Base-by-base conservation (phyloP, 2,797 vertebrate species). In the Falco columbarius region DNA sequence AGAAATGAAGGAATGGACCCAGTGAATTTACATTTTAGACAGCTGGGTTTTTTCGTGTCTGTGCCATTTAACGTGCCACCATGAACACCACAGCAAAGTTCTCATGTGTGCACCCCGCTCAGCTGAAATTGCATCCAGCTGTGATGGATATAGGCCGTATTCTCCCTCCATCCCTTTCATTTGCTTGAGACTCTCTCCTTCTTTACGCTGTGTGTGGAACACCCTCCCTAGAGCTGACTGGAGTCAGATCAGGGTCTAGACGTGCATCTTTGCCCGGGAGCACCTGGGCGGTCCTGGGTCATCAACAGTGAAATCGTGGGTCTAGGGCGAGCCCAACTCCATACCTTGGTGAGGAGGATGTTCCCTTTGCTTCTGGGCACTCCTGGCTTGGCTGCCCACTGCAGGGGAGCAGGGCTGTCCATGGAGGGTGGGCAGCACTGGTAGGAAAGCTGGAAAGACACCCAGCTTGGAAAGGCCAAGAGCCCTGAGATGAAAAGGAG, bases 1-100 rank as follows among this genome's bases (percentile, higher is more conserved):
- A 96, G 95, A 91, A 95, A 97, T 94, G 74, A 84, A 90, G 82
- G 92, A 96, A 74, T 30, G 65, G 72, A 86, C 74, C 76, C 76
- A 71, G 83, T 63, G 70, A 86, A 93, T 91, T 86, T 75, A 89
- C 76, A 77, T 95, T 86, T 92, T 56, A 89, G 91, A 56, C 67
- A 70, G 51, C 81, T 84, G 76, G 1, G 12, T 18, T 91, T 86
- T 63, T 56, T 76, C 63, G 46, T 44, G 26, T 79, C 86, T 66
- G 67, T 96, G 86, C 86, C 59, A 42, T 73, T 86, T 62, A 93
- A 93, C 2, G 1, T 77, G 49, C 62, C 71, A 72, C 58, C 6
- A 0, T 56, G 81, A 68, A 72, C 58, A 84, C 62, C 68, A 47
- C 36, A 24, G 76, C 74, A 73, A 54, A 72, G 40, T 65, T 80